Base-by-base conservation (phyloP, 1,140 invertebrate species). In the Bombus sylvicola region DNA sequence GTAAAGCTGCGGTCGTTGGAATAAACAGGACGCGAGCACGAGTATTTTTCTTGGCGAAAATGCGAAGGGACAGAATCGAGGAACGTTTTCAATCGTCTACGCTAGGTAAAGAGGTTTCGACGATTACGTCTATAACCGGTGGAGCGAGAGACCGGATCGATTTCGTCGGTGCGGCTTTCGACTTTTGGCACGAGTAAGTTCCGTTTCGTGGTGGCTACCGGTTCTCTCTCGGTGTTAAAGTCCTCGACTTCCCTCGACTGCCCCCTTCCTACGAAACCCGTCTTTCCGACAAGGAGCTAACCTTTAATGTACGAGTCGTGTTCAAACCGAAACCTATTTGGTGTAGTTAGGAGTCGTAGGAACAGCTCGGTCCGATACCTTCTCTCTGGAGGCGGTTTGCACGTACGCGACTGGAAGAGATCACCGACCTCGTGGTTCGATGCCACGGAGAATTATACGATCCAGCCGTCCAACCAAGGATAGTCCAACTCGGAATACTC, bases 251-350 rank as follows among this genome's bases (percentile, higher is more conserved):
- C 41, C 12, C 25, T n/a, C 39, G 47, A 77, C 82, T 77, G 37
- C 34, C 57, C 72, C 37, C 34, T 71, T 73, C 41, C 78, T 71
- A 22, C 22, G 22, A 37, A 39, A 31, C 69, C 25, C 62, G n/a
- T 88, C 88, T 88, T 81, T 75, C 74, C 72, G 77, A 85, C 90
- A 77, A 87, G 85, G 86, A 89, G 90, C 86, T 86, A 90, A 91
- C 90, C 90, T 92, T 94, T 94, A 94, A 94, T 94, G 94, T 93
- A 93, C 88, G 91, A 94, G 92, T 93, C 93, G 87, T 94, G 94
- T 94, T 92, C 87, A 88, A 92, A 92, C 88, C 89, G 88, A 93
- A 93, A 92, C 88, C 91, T 91, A 91, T 94, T 94, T 93, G 88
- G 89, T 83, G 81, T 93, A 93, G 93, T 93, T 93, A 91, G 89